A percentile compares a stretch with the other conserved stretches of the same genome.
Evolutionary conservation across 2,888 invertebrate genomes (phyloP).

Genomic region (Habrosyne pyritoides): DNA sequence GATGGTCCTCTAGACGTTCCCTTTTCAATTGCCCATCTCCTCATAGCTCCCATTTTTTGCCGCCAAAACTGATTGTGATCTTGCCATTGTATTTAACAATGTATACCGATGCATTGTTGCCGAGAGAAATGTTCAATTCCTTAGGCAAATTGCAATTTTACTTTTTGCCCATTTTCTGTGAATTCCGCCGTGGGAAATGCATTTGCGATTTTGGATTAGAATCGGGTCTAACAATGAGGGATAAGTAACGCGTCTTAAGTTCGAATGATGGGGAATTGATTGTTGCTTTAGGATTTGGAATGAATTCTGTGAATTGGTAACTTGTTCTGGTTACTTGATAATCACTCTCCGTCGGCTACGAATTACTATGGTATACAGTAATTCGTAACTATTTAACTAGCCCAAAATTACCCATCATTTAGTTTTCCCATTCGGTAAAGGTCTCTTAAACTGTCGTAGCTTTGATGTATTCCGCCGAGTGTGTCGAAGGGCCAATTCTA

Average conservation of each 20-base stretch:
- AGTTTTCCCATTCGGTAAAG: not conserved
- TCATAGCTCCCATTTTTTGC: slow-evolving; percentile 64
- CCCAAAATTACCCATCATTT: not conserved
- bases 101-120: slow-evolving; percentile 62
- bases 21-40: slow-evolving; percentile 76
- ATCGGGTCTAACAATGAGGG: slow-evolving; percentile 42
- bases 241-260: slow-evolving; percentile 8
- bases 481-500: slow-evolving; percentile 20
- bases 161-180: slow-evolving; percentile 51
- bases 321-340: not conserved
- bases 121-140: slow-evolving; percentile 63
- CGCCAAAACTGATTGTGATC: slow-evolving; percentile 72
- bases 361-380: not conserved
- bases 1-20: slow-evolving; percentile 63
- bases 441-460: not conserved
- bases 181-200: slow-evolving; percentile 63
- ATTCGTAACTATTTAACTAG: not conserved
- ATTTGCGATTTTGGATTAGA: slow-evolving; percentile 54
- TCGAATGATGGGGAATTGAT: not conserved
- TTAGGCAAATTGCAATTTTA: slow-evolving; percentile 69
- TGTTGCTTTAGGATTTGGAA: not conserved
- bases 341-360: not conserved
- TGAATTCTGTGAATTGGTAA: not conserved
- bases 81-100: slow-evolving; percentile 64
- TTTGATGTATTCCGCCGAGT: slow-evolving; percentile 1